phyloP scores from a whole-genome alignment of 2,888 invertebrate genomes.

The Cantharis flavilabris region DNA sequence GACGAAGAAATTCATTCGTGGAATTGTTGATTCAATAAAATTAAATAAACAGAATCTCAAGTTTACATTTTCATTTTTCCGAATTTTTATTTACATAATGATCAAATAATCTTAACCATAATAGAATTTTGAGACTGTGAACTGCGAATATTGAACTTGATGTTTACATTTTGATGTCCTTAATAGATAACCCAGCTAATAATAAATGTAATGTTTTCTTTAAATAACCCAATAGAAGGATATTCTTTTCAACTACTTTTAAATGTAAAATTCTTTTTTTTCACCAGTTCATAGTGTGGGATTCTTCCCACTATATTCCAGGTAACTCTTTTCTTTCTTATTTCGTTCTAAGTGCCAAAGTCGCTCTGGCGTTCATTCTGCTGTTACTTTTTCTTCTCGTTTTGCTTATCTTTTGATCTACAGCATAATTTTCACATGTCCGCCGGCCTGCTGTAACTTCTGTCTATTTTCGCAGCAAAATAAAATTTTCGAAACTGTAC shows the following conservation, averaged over 20 bases:
- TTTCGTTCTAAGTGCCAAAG: too few relatives aligned
- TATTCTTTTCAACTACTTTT: background rate
- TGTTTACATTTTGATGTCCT: background rate
- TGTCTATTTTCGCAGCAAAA: too few relatives aligned
- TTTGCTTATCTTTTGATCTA: too few relatives aligned
- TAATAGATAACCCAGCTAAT: background rate
- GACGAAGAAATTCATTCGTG: background rate
- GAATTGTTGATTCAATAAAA: background rate
- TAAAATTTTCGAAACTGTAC: too few relatives aligned
- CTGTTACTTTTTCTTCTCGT: too few relatives aligned
- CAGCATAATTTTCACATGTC: too few relatives aligned
- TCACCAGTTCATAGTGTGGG: too few relatives aligned
- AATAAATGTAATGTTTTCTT: background rate
- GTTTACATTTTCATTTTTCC: background rate
- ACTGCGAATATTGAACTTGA: background rate
- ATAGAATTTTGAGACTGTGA: background rate
- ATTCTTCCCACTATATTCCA: too few relatives aligned
- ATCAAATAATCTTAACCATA: background rate
- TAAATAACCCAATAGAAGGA: background rate
- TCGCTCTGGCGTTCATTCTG: too few relatives aligned
- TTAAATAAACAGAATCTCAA: background rate
- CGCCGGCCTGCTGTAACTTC: too few relatives aligned
- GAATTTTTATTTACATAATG: background rate
- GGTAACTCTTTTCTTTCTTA: too few relatives aligned
- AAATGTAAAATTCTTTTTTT: background rate